Evolutionary conservation across 2,797 vertebrate genomes (phyloP), one percentile per base, ranked within the genome.

Genomic region (Melopsittacus undulatus): DNA sequence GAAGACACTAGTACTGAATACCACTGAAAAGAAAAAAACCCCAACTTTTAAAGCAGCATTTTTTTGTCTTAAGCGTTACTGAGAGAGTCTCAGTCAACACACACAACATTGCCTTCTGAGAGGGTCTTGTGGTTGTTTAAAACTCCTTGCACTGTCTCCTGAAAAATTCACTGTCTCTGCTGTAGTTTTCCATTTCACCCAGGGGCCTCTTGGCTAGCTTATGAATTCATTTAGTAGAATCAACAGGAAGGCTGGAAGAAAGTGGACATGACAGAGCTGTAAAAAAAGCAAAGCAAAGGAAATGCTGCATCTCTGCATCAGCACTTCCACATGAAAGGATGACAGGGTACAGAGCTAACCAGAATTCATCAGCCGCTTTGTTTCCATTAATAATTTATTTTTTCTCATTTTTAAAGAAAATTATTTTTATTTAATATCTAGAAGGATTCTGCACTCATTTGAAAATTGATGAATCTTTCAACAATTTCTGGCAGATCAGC

Each of bases 101-200:
- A 74, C 19, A 29, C n/a, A 76, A 83, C 52, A 22, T 66, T 92
- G 57, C n/a, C 46, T 90, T 92, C 76, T 70, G 73, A 93, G 72
- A 4, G 9, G 40, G 62, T 80, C 68, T 92, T 54, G 48, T 69
- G 45, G 45, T 84, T 95, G 68, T 64, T 96, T 96, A 96, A 96
- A 95, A 86, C 32, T 62, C 27, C 72, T 42, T 66, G 57, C 26
- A n/a, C 87, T 97, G 95, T 88, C 67, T 29, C n/a, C 78, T 87
- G 45, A 92, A 97, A 91, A 96, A 90, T 64, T 52, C 61, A 59
- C 83, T 79, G 21, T 62, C 72, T 94, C 51, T 94, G 46, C 57
- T 91, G 43, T 22, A 74, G 89, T 83, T 90, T 97, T 95, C 86
- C 54, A 4, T 96, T 96, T 96, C 90, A 87, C 93, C 36, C 88